Base-by-base conservation (phyloP, 1,140 invertebrate genomes). In the Dinoponera quadriceps region DNA sequence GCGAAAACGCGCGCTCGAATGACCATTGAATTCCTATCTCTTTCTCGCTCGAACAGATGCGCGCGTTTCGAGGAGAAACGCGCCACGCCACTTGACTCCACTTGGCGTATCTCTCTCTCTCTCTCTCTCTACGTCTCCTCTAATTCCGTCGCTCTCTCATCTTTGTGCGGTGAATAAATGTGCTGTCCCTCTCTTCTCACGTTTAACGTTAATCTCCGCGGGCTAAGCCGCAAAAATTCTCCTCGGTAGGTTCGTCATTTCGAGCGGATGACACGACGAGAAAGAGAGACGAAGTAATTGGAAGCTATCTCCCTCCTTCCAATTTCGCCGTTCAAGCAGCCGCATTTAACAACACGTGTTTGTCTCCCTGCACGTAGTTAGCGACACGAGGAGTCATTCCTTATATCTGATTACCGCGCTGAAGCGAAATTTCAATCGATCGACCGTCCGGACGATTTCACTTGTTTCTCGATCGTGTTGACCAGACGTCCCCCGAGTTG, bases 11-110 rank as follows among this genome's bases (percentile, higher is more conserved):
- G 38, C 25, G 44, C 55, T 57, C 51, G 16, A 63, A 51, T n/a
- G n/a, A n/a, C n/a, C n/a, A n/a, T n/a, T n/a, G n/a, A n/a, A n/a
- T n/a, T n/a, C n/a, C n/a, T n/a, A n/a, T n/a, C n/a, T n/a, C n/a
- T n/a, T n/a, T n/a, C n/a, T n/a, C n/a, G n/a, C n/a, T n/a, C 22
- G 65, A 80, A 51, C 51, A 82, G 72, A 82, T 55, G 51, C 72
- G 22, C 25, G 48, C 65, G 18, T 62, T n/a, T n/a, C 2, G 78
- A 51, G 22, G 18, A 80, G 51, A 82, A 38, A 14, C 57, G n/a
- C 83, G 65, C 88, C 85, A 80, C 69, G 69, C 90, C 90, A 92
- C 91, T 92, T 92, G 90, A 92, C 91, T 90, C 90, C 90, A 92
- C 91, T 92, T 92, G 89, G 69, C 82, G 78, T 82, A 62, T 80